phyloP scores from a whole-genome alignment of 2,113 vertebrate genomes.

The Heloderma charlesbogerti region DNA sequence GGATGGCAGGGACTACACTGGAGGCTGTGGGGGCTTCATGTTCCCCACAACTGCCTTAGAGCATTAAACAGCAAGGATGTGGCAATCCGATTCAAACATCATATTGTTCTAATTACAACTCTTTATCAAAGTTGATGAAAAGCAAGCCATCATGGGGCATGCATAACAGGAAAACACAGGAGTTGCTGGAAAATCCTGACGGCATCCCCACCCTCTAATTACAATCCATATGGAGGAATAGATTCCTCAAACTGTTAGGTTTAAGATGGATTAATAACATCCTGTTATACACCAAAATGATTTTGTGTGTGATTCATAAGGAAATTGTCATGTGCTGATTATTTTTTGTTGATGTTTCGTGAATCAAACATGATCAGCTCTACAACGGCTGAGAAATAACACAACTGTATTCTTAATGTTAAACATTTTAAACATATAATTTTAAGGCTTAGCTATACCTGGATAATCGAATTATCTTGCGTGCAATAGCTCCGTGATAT shows the following conservation, averaged over 20 bases:
- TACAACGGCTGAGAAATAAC: neutral
- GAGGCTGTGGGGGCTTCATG: too few relatives aligned
- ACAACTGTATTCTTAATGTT: neutral
- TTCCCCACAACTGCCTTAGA: neutral
- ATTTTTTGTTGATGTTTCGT: neutral
- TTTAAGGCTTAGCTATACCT: slow-evolving; percentile 69
- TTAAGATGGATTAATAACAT: neutral
- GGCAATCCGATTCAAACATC: neutral
- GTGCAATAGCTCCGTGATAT: slow-evolving; percentile 76
- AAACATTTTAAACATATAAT: neutral
- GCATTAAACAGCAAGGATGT: neutral
- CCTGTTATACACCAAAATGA: neutral
- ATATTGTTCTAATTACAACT: neutral
- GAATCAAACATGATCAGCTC: neutral
- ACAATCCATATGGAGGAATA: neutral
- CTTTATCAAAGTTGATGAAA: neutral
- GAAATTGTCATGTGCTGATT: neutral
- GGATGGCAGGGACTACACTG: too few relatives aligned
- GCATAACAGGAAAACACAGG: neutral
- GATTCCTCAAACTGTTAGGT: neutral
- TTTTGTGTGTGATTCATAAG: neutral
- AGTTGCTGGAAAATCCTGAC: neutral
- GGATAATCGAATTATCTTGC: slow-evolving; percentile 77
- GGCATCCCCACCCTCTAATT: neutral
- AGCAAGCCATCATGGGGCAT: neutral